Percentiles rank a stretch among this genome's conserved stretches.
Evolutionary conservation across 2,113 vertebrate species (phyloP).

Genomic region (Gymnogyps californianus): DNA sequence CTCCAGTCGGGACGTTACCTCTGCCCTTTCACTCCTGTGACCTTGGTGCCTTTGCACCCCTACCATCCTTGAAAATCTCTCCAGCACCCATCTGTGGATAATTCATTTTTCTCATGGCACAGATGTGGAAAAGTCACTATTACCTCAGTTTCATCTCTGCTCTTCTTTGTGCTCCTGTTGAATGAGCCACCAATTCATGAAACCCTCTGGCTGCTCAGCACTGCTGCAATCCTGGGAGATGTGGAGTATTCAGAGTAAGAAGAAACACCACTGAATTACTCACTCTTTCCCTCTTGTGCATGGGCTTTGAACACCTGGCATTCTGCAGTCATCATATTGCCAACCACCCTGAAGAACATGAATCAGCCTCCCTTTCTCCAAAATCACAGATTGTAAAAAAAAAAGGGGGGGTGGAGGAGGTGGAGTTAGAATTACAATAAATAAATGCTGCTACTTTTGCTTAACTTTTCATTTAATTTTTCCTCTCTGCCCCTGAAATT

Average conservation of each 20-base stretch:
- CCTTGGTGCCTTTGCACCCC: background rate
- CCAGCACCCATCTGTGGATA: background rate
- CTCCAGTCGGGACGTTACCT: background rate
- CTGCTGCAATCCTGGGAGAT: background rate
- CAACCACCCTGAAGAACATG: background rate
- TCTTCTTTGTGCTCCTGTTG: background rate
- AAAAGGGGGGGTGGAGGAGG: fast-evolving
- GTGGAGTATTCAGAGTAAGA: background rate
- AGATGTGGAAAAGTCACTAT: background rate
- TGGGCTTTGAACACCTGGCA: background rate
- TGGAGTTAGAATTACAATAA: background rate
- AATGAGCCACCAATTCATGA: background rate
- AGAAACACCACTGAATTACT: background rate
- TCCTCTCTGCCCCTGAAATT: background rate
- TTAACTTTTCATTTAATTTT: background rate
- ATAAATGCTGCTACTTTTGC: background rate
- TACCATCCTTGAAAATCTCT: background rate
- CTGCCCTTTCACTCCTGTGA: background rate
- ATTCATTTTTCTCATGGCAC: background rate
- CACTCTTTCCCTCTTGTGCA: background rate
- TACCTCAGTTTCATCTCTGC: background rate
- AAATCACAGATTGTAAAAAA: background rate
- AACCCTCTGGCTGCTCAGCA: background rate
- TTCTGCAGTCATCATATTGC: background rate
- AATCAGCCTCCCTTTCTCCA: background rate